Conservation (phyloP, 2,113 vertebrate species). For the Cavia aperea region DNA sequence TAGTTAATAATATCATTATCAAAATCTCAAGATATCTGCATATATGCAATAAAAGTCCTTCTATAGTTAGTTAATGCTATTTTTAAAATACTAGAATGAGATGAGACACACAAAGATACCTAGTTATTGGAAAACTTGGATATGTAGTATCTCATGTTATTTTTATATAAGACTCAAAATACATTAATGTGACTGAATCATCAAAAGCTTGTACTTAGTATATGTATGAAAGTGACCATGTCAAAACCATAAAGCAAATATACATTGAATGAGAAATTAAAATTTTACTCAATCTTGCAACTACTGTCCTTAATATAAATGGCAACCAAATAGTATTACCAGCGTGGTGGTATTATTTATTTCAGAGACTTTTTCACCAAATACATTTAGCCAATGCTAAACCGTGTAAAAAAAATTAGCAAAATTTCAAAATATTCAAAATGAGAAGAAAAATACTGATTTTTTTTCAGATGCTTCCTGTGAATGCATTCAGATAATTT, state of each 20-base stretch:
- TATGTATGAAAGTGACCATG: background rate
- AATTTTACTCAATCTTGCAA: background rate
- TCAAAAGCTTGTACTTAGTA: background rate
- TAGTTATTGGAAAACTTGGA: background rate
- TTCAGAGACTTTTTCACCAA: background rate
- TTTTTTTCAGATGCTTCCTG: background rate
- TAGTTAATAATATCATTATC: background rate
- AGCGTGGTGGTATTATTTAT: background rate
- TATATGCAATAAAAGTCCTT: rapidly evolving
- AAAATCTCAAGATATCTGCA: background rate
- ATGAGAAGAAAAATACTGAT: background rate
- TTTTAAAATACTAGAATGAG: background rate
- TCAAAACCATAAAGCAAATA: background rate
- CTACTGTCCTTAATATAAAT: background rate
- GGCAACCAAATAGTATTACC: background rate
- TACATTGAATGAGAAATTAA: background rate
- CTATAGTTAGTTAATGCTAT: background rate
- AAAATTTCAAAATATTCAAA: background rate
- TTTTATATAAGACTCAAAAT: background rate
- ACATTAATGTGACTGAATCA: background rate
- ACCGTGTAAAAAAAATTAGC: background rate
- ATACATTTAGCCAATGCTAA: background rate
- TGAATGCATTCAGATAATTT: background rate
- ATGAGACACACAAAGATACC: background rate
- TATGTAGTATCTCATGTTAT: background rate